Conservation (phyloP, 2,113 vertebrate species). For the Triplophysa rosa region DNA sequence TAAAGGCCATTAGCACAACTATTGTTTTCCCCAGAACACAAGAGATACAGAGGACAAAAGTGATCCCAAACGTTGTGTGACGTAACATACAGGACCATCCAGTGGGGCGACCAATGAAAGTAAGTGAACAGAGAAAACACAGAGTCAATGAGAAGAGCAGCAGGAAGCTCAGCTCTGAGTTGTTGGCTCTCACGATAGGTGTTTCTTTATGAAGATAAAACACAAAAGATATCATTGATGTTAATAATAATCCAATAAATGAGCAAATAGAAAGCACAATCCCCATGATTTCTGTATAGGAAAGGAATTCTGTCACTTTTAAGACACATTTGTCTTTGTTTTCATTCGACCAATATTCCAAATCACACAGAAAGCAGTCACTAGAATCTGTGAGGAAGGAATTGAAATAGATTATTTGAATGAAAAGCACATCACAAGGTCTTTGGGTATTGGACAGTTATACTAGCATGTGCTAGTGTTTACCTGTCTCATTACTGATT, state of each 20-base stretch:
- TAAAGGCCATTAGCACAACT: no score
- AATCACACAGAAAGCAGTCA: not conserved
- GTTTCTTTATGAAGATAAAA: conserved; percentile 4
- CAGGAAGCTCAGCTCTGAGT: no score
- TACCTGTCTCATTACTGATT: not conserved
- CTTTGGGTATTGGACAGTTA: not conserved
- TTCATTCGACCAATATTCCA: not conserved
- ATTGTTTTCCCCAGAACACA: no score
- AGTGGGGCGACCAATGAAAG: no score
- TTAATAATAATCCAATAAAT: not conserved
- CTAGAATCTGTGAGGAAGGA: not conserved
- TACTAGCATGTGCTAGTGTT: not conserved
- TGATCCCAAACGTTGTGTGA: no score
- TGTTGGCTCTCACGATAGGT: not conserved
- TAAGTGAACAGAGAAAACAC: no score
- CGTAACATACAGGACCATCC: no score
- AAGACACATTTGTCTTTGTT: not conserved
- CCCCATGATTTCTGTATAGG: no score
- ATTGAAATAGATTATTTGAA: not conserved
- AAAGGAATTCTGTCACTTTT: not conserved
- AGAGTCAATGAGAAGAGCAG: no score
- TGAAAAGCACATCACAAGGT: not conserved
- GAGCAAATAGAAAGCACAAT: not conserved
- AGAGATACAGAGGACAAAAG: no score
- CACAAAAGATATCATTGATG: not conserved